Conservation (phyloP, 2,888 invertebrate genomes). For the Drosophila anomelani region DNA sequence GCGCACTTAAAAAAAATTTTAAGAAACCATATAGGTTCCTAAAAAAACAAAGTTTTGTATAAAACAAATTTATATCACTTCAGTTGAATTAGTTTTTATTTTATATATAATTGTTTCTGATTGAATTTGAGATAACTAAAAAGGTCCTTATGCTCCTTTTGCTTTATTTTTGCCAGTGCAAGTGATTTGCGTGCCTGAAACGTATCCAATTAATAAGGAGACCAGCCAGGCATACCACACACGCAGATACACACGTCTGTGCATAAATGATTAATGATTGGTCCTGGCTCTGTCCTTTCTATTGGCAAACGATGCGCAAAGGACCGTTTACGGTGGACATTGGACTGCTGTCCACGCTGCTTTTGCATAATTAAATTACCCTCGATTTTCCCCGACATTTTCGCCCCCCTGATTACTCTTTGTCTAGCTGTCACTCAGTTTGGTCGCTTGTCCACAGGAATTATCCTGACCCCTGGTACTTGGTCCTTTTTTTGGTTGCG, state of each 20-base stretch:
- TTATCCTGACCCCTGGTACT: constrained; percentile 9
- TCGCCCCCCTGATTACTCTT: constrained; percentile 2
- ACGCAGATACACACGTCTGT: constrained; percentile 33
- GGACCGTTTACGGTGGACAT: constrained; percentile 35
- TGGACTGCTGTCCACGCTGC: constrained; percentile 33
- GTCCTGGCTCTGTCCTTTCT: constrained; percentile 25
- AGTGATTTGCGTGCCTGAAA: constrained; percentile 38
- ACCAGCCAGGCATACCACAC: constrained; percentile 28
- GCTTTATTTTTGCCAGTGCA: not conserved
- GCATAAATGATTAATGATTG: constrained; percentile 66
- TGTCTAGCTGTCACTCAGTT: constrained; percentile 35
- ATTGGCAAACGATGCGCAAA: constrained; percentile 43
- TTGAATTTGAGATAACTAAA: not conserved
- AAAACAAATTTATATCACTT: not conserved
- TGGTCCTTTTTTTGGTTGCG: constrained; percentile 6
- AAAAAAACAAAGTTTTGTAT: not conserved
- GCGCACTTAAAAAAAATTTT: not conserved
- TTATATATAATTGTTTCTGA: no score
- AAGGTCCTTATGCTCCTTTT: not conserved
- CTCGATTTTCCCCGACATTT: constrained; percentile 18
- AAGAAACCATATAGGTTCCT: fast-evolving
- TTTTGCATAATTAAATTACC: constrained; percentile 58
- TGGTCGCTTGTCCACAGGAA: constrained; percentile 30
- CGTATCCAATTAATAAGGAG: constrained; percentile 59
- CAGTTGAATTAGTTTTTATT: fast-evolving